Base-by-base conservation (phyloP, 1,140 invertebrate species). In the Himalopsyche phryganea region DNA sequence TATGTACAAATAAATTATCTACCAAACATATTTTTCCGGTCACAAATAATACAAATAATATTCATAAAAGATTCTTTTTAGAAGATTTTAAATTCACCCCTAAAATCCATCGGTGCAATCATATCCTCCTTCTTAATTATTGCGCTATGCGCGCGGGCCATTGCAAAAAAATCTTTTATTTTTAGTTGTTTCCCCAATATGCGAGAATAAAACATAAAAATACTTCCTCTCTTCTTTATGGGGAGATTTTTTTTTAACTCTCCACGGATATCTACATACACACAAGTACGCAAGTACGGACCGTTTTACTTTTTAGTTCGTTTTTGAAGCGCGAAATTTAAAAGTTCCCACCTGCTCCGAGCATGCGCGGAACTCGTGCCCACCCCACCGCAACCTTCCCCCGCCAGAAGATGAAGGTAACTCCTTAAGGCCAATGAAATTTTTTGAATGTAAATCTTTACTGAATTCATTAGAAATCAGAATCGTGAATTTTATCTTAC, bases 171-270 rank as follows among this genome's bases (percentile, higher is more conserved):
- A 36, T 47, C 10, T 15, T 49, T 18, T 56, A 56, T 56, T 56
- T 56, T 56, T 49, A 42, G 54, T 56, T 56, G 54, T 56, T 55
- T 56, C 54, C 54, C 54, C 54, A 56, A 33, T 41, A 56, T 6
- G 14, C 10, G 10, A 4, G 17, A 10, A 17, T 19, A n/a, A 10
- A 45, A n/a, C 9, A 17, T 40, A 5, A 56, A 46, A 49, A 49
- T 49, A 42, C 54, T 49, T 56, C 54, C 54, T 49, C 36, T 50
- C 47, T 38, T 50, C 47, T 56, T 56, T 56, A 48, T 56, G 23
- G 15, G 23, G 15, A 49, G 54, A 49, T 49, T 48, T 28, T 45
- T 56, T 49, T 40, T 56, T 44, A 48, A 28, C 54, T 33, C 42
- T 11, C 33, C 44, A 28, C 15, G 32, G 52, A 55, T 44, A 55